A percentile compares a stretch with the other conserved stretches of the same genome.
Conservation (phyloP, 2,888 invertebrate genomes). For the Apotomis turbidana region DNA sequence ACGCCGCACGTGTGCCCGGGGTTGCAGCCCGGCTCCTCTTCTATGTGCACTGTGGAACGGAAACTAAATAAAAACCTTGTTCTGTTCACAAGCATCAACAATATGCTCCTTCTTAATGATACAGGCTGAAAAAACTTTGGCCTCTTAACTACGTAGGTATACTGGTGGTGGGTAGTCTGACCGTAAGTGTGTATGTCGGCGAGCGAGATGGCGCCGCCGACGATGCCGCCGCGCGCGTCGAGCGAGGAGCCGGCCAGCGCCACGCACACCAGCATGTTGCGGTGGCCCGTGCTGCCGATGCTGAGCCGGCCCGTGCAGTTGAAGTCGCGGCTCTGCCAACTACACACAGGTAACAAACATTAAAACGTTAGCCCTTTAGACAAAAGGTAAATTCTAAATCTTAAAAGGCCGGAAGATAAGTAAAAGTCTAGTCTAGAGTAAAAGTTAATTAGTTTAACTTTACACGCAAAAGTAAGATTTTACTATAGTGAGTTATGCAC, state of each 20-base stretch:
- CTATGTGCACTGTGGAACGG: slow-evolving; percentile 87
- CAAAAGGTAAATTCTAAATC: no score
- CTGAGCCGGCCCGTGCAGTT: slow-evolving; percentile 95
- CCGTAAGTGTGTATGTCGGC: slow-evolving; percentile 93
- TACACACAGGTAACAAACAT: slow-evolving; percentile 53
- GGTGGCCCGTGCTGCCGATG: slow-evolving; percentile 96
- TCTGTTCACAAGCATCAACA: no score
- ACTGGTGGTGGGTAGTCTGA: slow-evolving; percentile 50
- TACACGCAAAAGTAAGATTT: no score
- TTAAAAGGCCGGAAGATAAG: no score
- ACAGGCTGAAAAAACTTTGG: no score
- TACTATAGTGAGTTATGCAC: no score
- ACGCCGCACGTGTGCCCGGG: slow-evolving; percentile 94
- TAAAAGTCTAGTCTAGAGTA: no score
- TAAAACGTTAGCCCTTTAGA: no score
- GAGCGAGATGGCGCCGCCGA: slow-evolving; percentile 97
- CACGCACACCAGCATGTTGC: slow-evolving; percentile 95
- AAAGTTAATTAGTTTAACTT: no score
- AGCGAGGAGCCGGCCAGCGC: slow-evolving; percentile 95
- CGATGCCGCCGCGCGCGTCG: slow-evolving; percentile 98
- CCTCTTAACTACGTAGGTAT: no score
- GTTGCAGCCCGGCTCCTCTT: slow-evolving; percentile 94
- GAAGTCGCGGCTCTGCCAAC: slow-evolving; percentile 96
- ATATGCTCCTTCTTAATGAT: no score
- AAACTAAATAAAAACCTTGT: neutral